Base-by-base conservation (phyloP, 2,113 vertebrate species). In the Centropus unirufus region DNA sequence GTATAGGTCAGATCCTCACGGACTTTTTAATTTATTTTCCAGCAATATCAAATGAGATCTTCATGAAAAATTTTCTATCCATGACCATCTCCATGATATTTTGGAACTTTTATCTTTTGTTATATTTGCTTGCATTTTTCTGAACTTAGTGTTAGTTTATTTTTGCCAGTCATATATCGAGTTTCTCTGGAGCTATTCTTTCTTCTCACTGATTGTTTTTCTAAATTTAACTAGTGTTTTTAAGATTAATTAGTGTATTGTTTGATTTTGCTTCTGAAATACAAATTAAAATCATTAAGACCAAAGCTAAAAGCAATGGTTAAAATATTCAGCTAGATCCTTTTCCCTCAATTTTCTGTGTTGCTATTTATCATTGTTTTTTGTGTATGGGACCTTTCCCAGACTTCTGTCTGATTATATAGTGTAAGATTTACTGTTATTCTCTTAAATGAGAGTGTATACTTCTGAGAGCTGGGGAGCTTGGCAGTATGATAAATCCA, bases 201-300 rank as follows among this genome's bases (percentile, higher is more conserved):
- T 55, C 29, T 89, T 68, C 77, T 27, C 68, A 36, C 8, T 73
- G 44, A 2, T 61, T 62, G 34, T 39, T 89, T 80, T 63, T 40
- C 24, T 66, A 34, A 39, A 49, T 67, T 74, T 26, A 10, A 19
- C 30, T 74, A 34, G 52, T 3, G 42, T 54, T 89, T 77, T 34
- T 51, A 78, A 83, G 42, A 59, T 61, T 61, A 39, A 44, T 74
- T 59, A 83, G 62, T 58, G 6, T 51, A 24, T 62, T 70, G 8
- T 74, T 94, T 92, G 29, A 40, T 54, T 95, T 73, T 74, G 8
- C 42, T 83, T 91, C 68, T 67, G 74, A 58, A 78, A 89, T 81
- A 74, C 8, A 30, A 68, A 55, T 72, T 5, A 87, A 89, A 92
- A 78, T 69, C 3, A 0, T 87, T 81, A 74, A 58, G 51, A 66